A percentile compares a stretch with the other conserved stretches of the same genome.
phyloP scores from a whole-genome alignment of 2,797 vertebrate genomes.

The Cynodonichthys magdalenae region DNA sequence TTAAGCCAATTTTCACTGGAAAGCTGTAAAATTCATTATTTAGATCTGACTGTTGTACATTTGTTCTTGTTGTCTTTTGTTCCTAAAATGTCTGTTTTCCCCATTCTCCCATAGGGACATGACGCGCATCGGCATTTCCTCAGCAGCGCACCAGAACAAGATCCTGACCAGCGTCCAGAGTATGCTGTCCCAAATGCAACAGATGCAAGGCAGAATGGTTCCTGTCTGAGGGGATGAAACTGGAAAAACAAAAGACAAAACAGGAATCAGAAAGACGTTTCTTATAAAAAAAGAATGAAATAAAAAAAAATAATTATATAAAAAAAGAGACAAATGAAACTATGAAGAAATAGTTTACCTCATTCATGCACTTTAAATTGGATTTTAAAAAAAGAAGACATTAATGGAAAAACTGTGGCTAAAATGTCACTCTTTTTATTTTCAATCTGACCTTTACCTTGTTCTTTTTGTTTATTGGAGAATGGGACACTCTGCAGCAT shows the following conservation, averaged over 20 bases:
- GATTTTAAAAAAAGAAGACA: conserved; percentile 72
- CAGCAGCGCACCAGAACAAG: conserved; percentile 92
- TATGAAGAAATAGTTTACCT: conserved; percentile 95
- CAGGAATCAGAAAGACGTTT: conserved; percentile 55
- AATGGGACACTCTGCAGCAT: conserved; percentile 76
- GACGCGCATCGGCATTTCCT: conserved; percentile 91
- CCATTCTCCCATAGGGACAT: conserved; percentile 84
- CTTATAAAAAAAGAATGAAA: conserved; percentile 61
- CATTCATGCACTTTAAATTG: conserved; percentile 99
- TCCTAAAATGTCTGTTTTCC: conserved; percentile 45
- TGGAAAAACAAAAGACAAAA: conserved; percentile 36
- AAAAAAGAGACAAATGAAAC: conserved; percentile 67
- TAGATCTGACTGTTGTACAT: conserved; percentile 28
- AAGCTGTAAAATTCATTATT: conserved; percentile 57
- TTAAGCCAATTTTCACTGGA: conserved; percentile 28
- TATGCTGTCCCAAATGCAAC: conserved; percentile 96
- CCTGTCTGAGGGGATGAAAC: conserved; percentile 88
- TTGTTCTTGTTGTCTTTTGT: conserved; percentile 48
- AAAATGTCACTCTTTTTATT: conserved; percentile 91
- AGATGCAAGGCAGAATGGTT: conserved; percentile 96
- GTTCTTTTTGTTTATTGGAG: conserved; percentile 76
- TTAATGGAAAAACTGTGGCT: conserved; percentile 71
- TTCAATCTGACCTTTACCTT: conserved; percentile 81
- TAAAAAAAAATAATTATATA: conserved; percentile 61
- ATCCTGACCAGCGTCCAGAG: conserved; percentile 93